A percentile compares a stretch with the other conserved stretches of the same genome.
These are phyloP conservation scores for Ambastaia sidthimunki DNA, from an alignment of 2,797 vertebrate species.

Conservation along the genomic window DNA sequence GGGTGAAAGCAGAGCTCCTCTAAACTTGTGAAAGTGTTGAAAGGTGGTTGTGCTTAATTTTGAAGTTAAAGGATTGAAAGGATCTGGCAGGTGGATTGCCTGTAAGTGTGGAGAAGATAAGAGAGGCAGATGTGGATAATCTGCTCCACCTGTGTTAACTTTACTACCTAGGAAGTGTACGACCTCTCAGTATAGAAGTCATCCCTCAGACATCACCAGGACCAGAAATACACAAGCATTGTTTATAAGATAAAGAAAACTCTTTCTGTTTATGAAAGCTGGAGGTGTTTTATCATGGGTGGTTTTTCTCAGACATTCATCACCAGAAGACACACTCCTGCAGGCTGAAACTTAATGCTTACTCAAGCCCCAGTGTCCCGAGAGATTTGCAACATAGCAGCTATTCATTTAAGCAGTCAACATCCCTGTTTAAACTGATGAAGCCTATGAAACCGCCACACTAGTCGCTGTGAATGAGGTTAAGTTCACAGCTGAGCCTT, in stretches of 20 bases:
- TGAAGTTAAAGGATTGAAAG: slow-evolving; percentile 30
- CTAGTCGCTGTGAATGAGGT: slow-evolving; percentile 21
- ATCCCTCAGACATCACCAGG: slow-evolving; percentile 15
- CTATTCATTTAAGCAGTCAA: slow-evolving; percentile 38
- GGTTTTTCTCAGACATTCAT: slow-evolving; percentile 35
- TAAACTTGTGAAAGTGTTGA: slow-evolving; percentile 49
- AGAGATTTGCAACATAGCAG: slow-evolving; percentile 16
- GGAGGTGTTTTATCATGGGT: slow-evolving; percentile 22
- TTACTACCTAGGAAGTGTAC: slow-evolving; percentile 35
- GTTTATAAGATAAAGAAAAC: slow-evolving; percentile 2
- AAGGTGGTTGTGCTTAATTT: slow-evolving; percentile 35
- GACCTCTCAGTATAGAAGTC: slow-evolving; percentile 8
- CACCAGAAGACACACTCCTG: slow-evolving; percentile 30
- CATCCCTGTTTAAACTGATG: slow-evolving; percentile 30
- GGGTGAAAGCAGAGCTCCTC: slow-evolving; percentile 17
- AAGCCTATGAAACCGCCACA: slow-evolving; percentile 1
- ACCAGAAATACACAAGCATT: not conserved
- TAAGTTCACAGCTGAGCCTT: slow-evolving; percentile 14
- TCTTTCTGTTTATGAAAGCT: not conserved
- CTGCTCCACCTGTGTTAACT: slow-evolving; percentile 50
- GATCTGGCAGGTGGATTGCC: slow-evolving; percentile 39
- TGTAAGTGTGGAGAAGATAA: slow-evolving; percentile 41
- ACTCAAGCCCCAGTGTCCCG: slow-evolving; percentile 11
- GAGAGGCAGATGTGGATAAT: slow-evolving; percentile 44
- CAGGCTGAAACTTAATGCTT: slow-evolving; percentile 32